Evolutionary conservation across 2,888 invertebrate genomes (phyloP), one percentile per base, ranked within the genome.

Genomic region (Lypha dubia): DNA sequence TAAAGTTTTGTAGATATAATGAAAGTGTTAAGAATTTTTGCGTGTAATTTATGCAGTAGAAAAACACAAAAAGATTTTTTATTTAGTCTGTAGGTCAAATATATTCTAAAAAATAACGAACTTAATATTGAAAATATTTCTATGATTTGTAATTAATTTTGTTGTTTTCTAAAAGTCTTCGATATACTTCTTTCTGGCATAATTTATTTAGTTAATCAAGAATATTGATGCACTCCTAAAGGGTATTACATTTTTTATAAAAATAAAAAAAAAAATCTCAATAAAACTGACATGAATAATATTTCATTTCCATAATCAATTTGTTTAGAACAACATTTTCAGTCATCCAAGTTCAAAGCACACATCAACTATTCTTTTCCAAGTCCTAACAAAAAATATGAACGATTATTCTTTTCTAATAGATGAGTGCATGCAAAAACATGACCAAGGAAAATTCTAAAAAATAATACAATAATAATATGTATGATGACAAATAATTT

Each of bases 341-440:
- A 49, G 17, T 3, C 9, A 9, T 20, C 7, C 46, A 17, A 17
- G 7, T 8, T 17, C 17, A 49, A 8, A 49, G n/a, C 1, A 24
- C 56, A 28, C 7, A n/a, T 7, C 13, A 17, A 28, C 17, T 28
- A 28, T 28, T 32, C 15, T 17, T 15, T 8, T 35, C 7, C 32
- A 41, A 41, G 22, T 22, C 13, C 20, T n/a, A n/a, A 20, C 2
- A 1, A 28, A 28, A 65, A 17, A 17, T 13, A 28, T 15, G 20
- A 6, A 20, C 20, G 20, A 49, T 20, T 28, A 32, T 32, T 49
- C n/a, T 65, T 6, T 20, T 20, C 32, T 8, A 20, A 65, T 15
- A 32, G 20, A 49, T 24, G 49, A 22, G 41, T 53, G 24, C 8
- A 53, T 70, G 13, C 35, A 58, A n/a, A 9, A 56, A 56, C n/a